Base-by-base conservation (phyloP, 2,113 vertebrate genomes). In the Rhadina sibilatrix region DNA sequence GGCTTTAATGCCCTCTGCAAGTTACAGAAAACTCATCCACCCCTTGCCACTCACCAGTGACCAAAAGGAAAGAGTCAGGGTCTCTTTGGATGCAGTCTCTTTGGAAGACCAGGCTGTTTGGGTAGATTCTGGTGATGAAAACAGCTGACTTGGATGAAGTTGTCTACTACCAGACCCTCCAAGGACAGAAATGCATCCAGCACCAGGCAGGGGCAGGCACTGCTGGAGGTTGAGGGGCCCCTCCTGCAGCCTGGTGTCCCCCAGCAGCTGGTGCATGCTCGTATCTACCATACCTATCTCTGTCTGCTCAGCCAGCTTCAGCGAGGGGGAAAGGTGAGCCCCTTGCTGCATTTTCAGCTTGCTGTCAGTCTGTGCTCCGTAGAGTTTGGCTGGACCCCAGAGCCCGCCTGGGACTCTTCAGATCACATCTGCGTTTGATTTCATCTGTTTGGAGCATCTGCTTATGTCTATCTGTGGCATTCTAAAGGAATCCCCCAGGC, bases 361-460 rank as follows among this genome's bases (percentile, higher is more conserved):
- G 71, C 79, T 0, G 1, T 71, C 52, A 70, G 40, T 71, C 60
- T 38, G n/a, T 1, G 0, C 60, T 89, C 47, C 0, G 0, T 63
- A 14, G 9, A 90, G 76, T 50, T 94, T 94, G 75, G 84, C 84
- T 59, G 71, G 75, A 95, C 52, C 84, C 59, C 71, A 70, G 71
- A 84, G 21, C 61, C 60, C 1, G 11, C 75, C 90, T 80, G 88
- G 83, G 76, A 96, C 90, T 88, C 72, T 83, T 86, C 83, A 64
- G 56, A 92, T 94, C 96, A 92, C 85, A 94, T 90, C 90, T 95
- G 92, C 44, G 59, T 92, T 94, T 92, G 85, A 89, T 93, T 90
- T 90, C 44, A 75, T 92, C 72, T 89, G 56, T 74, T 94, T 81
- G 80, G 68, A 93, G 83, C 90, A 92, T 93, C 87, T 83, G 92